phyloP scores from a whole-genome alignment of 35 echinoderm and acorn worm genomes.

The Lytechinus variegatus region DNA sequence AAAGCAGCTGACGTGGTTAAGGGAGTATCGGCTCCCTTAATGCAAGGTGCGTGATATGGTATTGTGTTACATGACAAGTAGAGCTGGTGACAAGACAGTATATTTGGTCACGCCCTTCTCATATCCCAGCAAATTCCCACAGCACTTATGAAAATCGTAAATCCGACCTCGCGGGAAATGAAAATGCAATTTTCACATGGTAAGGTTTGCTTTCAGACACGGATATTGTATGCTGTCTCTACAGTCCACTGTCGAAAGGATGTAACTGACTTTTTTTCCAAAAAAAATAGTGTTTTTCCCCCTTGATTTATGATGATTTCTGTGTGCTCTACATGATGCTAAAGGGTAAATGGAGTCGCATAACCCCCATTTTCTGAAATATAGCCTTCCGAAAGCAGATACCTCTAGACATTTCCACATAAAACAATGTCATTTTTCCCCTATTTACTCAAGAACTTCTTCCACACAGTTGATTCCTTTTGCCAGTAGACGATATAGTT shows the following conservation, averaged over 20 bases:
- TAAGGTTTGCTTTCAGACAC: background rate
- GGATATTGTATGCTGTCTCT: background rate
- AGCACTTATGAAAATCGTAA: background rate
- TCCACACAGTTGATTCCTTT: no score
- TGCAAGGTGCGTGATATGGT: background rate
- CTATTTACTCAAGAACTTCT: no score
- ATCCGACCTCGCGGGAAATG: background rate
- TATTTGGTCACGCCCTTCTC: slow-evolving; percentile 16
- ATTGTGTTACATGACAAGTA: background rate
- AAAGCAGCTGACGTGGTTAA: background rate
- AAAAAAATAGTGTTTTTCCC: no score
- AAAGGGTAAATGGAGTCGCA: no score
- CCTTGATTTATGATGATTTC: no score
- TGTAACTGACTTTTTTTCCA: no score
- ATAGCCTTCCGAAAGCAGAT: no score
- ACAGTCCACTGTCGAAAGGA: background rate
- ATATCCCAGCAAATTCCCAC: background rate
- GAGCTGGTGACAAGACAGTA: background rate
- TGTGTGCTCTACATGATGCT: no score
- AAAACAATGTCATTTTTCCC: no score
- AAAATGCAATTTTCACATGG: background rate
- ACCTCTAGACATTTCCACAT: no score
- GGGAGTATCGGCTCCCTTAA: background rate
- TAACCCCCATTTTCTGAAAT: no score
- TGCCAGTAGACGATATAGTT: no score